phyloP scores from a whole-genome alignment of 2,113 vertebrate species.

The Irena cyanogastra region DNA sequence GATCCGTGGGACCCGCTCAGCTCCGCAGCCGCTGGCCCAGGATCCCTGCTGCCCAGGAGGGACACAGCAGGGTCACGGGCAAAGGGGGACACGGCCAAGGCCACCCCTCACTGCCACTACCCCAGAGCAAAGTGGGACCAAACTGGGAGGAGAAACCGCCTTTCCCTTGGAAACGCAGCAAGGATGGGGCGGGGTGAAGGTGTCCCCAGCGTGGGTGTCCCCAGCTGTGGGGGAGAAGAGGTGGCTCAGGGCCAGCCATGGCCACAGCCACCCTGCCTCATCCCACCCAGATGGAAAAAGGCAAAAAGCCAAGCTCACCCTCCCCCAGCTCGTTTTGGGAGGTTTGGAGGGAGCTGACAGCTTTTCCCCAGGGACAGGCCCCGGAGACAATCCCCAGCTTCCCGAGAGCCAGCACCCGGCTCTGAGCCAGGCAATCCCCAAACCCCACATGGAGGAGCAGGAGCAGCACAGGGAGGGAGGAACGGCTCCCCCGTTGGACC shows the following conservation, averaged over 20 bases:
- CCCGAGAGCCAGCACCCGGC: not conserved
- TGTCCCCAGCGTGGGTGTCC: not conserved
- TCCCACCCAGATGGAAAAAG: not conserved
- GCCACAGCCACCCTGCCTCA: not conserved
- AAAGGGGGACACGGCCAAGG: not conserved
- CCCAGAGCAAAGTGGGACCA: not conserved
- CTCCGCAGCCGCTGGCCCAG: not conserved
- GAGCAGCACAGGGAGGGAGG: not conserved
- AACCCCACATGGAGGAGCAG: fast-evolving
- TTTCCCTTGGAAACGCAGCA: not conserved
- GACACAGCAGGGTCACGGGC: fast-evolving
- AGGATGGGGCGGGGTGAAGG: not conserved
- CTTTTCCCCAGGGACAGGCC: fast-evolving
- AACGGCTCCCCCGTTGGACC: not conserved
- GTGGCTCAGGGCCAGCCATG: not conserved
- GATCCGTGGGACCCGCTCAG: not conserved
- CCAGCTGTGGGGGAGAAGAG: fast-evolving
- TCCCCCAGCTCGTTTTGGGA: fast-evolving
- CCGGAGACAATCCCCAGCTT: not conserved
- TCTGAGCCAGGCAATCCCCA: not conserved
- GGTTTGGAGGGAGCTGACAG: not conserved
- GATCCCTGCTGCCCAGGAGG: fast-evolving
- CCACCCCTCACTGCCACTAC: no score
- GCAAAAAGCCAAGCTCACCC: not conserved
- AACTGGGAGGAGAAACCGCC: not conserved